Conservation (phyloP, 2,797 vertebrate genomes). For the Scomberomorus guttatus region DNA sequence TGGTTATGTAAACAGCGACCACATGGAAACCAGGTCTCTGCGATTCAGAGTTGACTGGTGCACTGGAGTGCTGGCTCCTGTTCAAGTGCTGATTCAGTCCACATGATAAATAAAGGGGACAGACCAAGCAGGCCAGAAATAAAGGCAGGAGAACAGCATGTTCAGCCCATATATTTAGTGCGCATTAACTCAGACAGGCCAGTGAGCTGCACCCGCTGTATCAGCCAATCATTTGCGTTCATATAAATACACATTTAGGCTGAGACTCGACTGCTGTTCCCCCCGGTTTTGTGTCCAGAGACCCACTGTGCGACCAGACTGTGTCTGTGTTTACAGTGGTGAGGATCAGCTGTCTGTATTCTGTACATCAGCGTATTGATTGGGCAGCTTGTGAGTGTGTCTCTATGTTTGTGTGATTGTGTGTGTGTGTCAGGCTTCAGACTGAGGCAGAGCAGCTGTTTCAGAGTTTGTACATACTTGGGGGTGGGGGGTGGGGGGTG, state of each 20-base stretch:
- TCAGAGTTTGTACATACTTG: constrained; percentile 62
- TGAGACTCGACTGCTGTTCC: constrained; percentile 4
- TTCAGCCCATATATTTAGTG: constrained; percentile 57
- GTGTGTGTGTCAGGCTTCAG: constrained; percentile 32
- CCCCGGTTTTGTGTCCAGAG: constrained; percentile 24
- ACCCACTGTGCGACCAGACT: constrained; percentile 27
- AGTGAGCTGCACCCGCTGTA: constrained; percentile 4
- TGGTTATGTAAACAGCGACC: constrained; percentile 61
- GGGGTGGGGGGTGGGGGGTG: background rate
- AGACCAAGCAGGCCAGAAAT: constrained; percentile 48
- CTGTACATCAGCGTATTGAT: constrained; percentile 43
- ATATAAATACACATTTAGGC: constrained; percentile 37
- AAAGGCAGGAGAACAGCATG: constrained; percentile 58
- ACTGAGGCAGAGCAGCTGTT: constrained; percentile 75
- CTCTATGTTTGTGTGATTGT: constrained; percentile 17
- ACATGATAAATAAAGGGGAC: constrained; percentile 56
- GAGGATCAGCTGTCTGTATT: constrained; percentile 67
- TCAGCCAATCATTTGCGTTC: constrained; percentile 38
- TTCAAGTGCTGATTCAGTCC: constrained; percentile 74
- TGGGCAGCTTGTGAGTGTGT: constrained; percentile 24
- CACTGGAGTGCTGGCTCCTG: constrained; percentile 56
- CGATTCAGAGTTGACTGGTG: constrained; percentile 59
- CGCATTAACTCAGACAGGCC: constrained; percentile 34
- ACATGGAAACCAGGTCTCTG: constrained; percentile 50
- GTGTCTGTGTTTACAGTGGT: constrained; percentile 67